These are phyloP conservation scores for Heterotis niloticus DNA, from an alignment of 2,113 vertebrate genomes.

Conservation along the genomic window DNA sequence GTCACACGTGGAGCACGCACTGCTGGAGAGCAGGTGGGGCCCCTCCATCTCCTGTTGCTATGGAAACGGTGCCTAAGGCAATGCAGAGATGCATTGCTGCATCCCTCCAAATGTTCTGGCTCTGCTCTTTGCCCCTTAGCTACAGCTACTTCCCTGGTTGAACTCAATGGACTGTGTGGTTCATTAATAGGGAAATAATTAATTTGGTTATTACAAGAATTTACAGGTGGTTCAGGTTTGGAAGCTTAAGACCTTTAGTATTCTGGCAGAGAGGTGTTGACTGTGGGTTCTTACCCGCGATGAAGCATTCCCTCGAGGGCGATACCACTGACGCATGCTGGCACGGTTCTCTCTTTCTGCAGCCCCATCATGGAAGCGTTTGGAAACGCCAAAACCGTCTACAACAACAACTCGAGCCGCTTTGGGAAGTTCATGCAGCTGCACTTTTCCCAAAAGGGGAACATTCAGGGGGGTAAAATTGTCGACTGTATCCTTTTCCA, in stretches of 20 bases:
- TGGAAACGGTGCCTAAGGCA: conserved; percentile 8
- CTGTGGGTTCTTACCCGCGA: neutral
- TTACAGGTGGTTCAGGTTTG: neutral
- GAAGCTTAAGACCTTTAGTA: neutral
- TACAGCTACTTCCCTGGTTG: neutral
- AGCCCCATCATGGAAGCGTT: conserved; percentile 99
- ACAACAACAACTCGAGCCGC: conserved; percentile 98
- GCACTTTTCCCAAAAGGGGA: conserved; percentile 88
- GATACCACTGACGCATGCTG: neutral
- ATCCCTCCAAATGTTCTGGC: neutral
- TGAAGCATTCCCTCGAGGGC: neutral
- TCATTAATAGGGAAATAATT: neutral
- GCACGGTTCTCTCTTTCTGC: conserved; percentile 23
- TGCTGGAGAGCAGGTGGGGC: conserved; percentile 90
- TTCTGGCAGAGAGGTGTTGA: neutral
- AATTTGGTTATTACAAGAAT: neutral
- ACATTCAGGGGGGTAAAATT: conserved; percentile 95
- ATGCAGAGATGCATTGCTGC: neutral
- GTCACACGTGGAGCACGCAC: conserved; percentile 83
- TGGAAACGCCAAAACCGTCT: conserved; percentile 91
- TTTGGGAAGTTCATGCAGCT: conserved; percentile 97
- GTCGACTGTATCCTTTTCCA: conserved; percentile 90
- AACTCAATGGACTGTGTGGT: neutral
- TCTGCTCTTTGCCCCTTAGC: neutral
- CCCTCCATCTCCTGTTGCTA: neutral